Percentiles rank a stretch among this genome's conserved stretches.
phyloP scores from a whole-genome alignment of 2,888 invertebrate species.

The Octodonta nipae region DNA sequence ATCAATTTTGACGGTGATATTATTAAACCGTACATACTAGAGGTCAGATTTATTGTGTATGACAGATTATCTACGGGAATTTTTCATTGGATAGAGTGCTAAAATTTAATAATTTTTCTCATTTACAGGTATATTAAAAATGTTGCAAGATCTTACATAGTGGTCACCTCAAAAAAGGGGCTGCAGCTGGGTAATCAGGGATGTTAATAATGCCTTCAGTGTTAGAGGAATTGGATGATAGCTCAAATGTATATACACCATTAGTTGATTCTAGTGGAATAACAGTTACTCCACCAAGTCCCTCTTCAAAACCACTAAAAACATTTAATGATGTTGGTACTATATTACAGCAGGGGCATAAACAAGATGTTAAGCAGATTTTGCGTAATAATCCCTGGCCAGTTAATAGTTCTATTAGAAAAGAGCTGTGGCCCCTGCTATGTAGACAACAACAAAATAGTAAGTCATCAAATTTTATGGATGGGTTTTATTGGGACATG shows the following conservation, averaged over 20 bases:
- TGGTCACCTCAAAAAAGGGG: conserved; percentile 20
- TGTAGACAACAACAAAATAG: conserved; percentile 75
- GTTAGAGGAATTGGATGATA: conserved; percentile 38
- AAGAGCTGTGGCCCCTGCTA: conserved; percentile 72
- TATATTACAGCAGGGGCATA: conserved; percentile 44
- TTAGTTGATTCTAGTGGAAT: conserved; percentile 72
- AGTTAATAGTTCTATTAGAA: conserved; percentile 69
- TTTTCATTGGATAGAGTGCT: conserved; percentile 5
- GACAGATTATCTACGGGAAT: conserved; percentile 9
- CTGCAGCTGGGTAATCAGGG: conserved; percentile 18
- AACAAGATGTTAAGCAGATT: conserved; percentile 39
- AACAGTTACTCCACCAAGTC: conserved; percentile 55
- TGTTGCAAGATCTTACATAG: conserved; percentile 35
- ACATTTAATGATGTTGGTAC: conserved; percentile 49
- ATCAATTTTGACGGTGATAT: conserved; percentile 28
- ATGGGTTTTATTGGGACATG: conserved; percentile 90
- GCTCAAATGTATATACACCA: conserved; percentile 66
- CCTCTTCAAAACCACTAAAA: conserved; percentile 70
- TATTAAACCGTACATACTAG: conserved; percentile 21
- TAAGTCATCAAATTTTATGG: conserved; percentile 52
- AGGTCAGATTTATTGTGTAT: conserved; percentile 30
- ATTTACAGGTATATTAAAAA: conserved; percentile 19
- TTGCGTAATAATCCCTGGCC: conserved; percentile 82
- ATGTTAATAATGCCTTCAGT: conserved; percentile 33
- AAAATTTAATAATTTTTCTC: conserved; percentile 10